Percentiles rank a stretch among this genome's conserved stretches.
phyloP scores from a whole-genome alignment of 2,797 vertebrate species.

The Halcyon leucocephala region DNA sequence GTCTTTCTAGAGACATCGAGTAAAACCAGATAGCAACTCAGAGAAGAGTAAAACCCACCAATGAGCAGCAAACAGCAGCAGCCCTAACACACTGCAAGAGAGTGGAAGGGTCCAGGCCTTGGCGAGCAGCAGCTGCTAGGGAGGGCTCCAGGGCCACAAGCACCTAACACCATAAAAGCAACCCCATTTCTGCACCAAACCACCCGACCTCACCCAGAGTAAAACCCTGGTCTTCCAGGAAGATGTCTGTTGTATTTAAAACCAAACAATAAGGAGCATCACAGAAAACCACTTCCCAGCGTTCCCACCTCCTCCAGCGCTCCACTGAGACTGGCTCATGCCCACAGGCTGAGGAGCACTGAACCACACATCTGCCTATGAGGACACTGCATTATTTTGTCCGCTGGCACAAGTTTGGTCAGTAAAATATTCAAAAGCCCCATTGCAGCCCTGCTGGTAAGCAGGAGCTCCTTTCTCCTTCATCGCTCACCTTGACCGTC shows the following conservation, averaged over 20 bases:
- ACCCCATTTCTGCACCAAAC: accelerated
- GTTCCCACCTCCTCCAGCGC: accelerated
- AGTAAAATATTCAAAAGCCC: not conserved
- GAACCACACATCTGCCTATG: accelerated
- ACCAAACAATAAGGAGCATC: not conserved
- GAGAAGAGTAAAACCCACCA: not conserved
- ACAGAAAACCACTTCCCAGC: not conserved
- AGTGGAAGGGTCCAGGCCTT: not conserved
- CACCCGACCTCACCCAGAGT: not conserved
- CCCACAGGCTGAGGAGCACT: not conserved
- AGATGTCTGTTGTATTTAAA: not conserved
- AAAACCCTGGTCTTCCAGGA: not conserved
- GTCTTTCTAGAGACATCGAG: not conserved
- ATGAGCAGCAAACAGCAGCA: not conserved
- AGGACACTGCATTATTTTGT: not conserved
- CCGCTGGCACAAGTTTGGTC: accelerated
- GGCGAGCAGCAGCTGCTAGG: not conserved
- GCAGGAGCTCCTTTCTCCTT: not conserved
- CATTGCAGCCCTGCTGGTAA: accelerated
- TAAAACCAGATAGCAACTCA: not conserved
- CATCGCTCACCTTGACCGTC: not conserved
- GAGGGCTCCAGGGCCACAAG: not conserved
- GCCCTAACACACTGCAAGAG: not conserved
- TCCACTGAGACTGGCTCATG: accelerated
- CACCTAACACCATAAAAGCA: not conserved